Base-by-base conservation (phyloP, 2,888 invertebrate genomes). In the Orthosia cruda region DNA sequence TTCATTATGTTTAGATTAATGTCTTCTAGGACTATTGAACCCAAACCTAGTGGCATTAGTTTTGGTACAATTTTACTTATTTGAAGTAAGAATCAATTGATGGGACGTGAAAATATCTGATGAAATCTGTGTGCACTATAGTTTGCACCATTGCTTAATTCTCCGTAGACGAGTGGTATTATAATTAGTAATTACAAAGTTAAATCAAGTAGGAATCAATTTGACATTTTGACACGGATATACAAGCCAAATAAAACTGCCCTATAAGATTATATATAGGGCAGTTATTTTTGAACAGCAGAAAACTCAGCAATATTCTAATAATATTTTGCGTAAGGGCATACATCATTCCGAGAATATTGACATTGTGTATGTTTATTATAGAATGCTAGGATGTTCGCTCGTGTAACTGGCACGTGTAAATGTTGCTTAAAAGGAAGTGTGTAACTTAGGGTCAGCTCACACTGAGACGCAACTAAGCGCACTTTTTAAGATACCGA, bases 301-400 rank as follows among this genome's bases (percentile, higher is more conserved):
- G 40, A n/a, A 50, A n/a, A 11, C 52, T n/a, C n/a, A 52, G 52
- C 11, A 57, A 4, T 2, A n/a, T 59, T 13, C 3, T 55, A 26
- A 32, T 1, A 57, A 20, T 20, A 45, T 45, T 32, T 20, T 59
- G 15, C 9, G 32, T 45, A 15, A 40, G 16, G 23, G 15, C 3
- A 15, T 45, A 15, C 9, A n/a, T 63, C 40, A 63, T 26, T 74
- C 12, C 40, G 23, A 57, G 45, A 18, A 65, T 47, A 26, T 15
- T 47, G 15, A 50, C 23, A 68, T 20, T 49, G 16, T 32, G 32
- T 45, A 47, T 58, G 47, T 66, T 47, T 26, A n/a, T n/a, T 52
- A n/a, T n/a, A 66, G 15, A 74, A 77, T 15, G 26, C 40, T 20
- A 58, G 12, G 20, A 45, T 40, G n/a, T 59, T 40, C 16, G 13